Base-by-base conservation (phyloP, 2,113 vertebrate genomes). In the Gadus chalcogrammus region DNA sequence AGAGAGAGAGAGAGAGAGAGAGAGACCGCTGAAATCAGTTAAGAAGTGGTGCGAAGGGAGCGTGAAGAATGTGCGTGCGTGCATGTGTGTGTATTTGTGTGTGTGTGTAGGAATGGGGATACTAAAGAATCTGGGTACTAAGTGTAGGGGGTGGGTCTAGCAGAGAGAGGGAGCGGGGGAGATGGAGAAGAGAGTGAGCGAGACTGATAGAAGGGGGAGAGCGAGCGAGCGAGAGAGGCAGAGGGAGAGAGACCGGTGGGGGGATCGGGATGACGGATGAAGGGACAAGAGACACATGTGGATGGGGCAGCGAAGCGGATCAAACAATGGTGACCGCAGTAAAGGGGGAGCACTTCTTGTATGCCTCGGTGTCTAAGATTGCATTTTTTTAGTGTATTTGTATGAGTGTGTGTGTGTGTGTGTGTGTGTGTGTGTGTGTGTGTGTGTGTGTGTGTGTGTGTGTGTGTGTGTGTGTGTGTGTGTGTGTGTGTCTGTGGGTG, bases 1-100 rank as follows among this genome's bases (percentile, higher is more conserved):
- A 42, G 74, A 85, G 74, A n/a, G 28, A 76, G 55, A 75, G 63
- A 69, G 83, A 24, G 22, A 24, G 22, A 24, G 22, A 24, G 22
- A 24, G 22, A 28, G 24, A 7, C 73, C 75, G 76, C 81, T 73
- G 76, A 79, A 66, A 52, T 16, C 55, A 17, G 55, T 9, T 58
- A 58, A 58, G 42, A 48, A 48, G 12, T 13, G 42, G 42, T 48
- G 60, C 35, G 63, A 16, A 13, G n/a, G 24, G 35, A 48, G 1
- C 52, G n/a, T 22, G 24, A 48, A 22, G 5, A 52, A 17, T 58
- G 60, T 6, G 59, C 28, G 66, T 68, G 66, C 9, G 66, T 27
- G 66, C 7, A 20, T 55, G 52, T 17, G 66, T 68, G 66, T 31
- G 66, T 68, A 52, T 68, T 52, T 68, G 52, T 56, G 65, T 67